Percentiles rank a stretch among this genome's conserved stretches.
Evolutionary conservation across 2,113 vertebrate species (phyloP).

Genomic region (Sterna hirundo): DNA sequence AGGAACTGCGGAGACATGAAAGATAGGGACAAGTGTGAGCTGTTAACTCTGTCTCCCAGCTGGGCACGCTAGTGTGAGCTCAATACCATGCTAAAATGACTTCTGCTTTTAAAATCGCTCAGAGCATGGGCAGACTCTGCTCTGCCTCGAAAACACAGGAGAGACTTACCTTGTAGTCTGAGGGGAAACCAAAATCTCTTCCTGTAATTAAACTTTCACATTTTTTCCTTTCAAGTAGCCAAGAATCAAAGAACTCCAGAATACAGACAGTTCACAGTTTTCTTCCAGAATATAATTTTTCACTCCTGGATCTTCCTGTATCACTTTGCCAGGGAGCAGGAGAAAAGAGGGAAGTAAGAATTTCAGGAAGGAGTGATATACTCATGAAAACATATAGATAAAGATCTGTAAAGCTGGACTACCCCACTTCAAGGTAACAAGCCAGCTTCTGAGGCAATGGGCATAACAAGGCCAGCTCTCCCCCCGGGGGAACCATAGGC

Average conservation of each 20-base stretch:
- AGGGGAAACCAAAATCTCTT: background rate
- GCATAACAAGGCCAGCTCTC: background rate
- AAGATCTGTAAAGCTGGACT: background rate
- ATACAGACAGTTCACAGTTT: background rate
- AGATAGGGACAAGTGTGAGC: background rate
- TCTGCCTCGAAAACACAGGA: background rate
- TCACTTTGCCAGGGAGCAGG: background rate
- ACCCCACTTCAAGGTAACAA: background rate
- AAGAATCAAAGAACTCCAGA: background rate
- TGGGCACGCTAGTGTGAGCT: background rate
- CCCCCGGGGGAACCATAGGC: background rate
- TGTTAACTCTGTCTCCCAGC: background rate
- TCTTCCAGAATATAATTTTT: background rate
- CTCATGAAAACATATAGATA: background rate
- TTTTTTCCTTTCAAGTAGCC: background rate
- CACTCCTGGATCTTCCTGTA: background rate
- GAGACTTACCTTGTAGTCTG: background rate
- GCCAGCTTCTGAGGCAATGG: background rate
- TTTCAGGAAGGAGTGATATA: background rate
- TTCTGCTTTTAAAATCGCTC: background rate
- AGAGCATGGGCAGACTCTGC: background rate
- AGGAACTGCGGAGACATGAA: background rate
- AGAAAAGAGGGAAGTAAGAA: background rate
- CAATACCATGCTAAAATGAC: background rate
- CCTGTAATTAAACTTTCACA: background rate